Conservation (phyloP, 2,888 invertebrate species). For the Drosophila helvetica region DNA sequence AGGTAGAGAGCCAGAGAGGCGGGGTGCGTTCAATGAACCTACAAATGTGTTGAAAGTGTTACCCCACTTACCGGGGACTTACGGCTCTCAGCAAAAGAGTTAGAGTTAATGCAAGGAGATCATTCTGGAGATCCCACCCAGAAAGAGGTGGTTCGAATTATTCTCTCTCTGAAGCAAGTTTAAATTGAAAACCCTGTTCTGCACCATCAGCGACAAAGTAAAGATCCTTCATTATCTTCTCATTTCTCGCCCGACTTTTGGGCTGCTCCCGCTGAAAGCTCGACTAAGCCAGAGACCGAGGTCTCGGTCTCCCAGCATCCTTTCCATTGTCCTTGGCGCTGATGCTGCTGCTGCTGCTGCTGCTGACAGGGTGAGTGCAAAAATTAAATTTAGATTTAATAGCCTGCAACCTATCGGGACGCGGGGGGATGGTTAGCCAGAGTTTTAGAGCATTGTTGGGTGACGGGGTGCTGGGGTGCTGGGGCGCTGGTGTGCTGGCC, state of each 20-base stretch:
- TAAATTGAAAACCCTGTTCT: background rate
- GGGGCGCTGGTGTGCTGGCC: conserved; percentile 20
- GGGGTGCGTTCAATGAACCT: conserved; percentile 69
- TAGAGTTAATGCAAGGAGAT: background rate
- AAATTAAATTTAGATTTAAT: conserved; percentile 65
- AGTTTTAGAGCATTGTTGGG: conserved; percentile 38
- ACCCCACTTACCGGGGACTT: background rate
- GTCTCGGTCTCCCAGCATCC: conserved; percentile 8
- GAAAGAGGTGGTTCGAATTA: background rate
- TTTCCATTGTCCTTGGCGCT: conserved; percentile 30
- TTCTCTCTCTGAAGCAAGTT: background rate
- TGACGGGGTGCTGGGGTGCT: conserved; percentile 29
- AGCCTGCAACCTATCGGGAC: conserved; percentile 35
- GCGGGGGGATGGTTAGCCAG: background rate
- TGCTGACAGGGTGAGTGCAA: conserved; percentile 43
- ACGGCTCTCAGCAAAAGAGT: background rate
- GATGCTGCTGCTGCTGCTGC: conserved; percentile 23
- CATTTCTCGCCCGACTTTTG: conserved; percentile 41
- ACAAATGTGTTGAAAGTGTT: conserved; percentile 22
- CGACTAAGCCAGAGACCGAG: conserved; percentile 34
- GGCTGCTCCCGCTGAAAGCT: conserved; percentile 26
- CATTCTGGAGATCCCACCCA: background rate
- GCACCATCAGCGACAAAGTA: conserved; percentile 16
- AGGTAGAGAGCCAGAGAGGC: background rate
- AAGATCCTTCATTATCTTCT: conserved; percentile 36